Percentiles rank a stretch among this genome's conserved stretches.
Evolutionary conservation across 2,797 vertebrate species (phyloP).

Genomic region (Spinus pinus): DNA sequence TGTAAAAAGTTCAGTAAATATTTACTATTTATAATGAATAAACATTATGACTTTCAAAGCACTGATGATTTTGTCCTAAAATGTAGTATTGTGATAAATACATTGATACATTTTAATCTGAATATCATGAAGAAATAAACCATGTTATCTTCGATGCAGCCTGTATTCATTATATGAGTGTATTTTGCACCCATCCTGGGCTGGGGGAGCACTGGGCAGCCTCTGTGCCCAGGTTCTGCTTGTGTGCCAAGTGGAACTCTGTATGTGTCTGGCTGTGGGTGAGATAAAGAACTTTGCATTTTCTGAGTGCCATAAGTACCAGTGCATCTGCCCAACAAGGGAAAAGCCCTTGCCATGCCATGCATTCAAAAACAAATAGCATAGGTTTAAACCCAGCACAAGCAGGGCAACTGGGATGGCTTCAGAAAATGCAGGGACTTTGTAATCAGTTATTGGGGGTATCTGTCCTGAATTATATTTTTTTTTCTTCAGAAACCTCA

Average conservation of each 20-base stretch:
- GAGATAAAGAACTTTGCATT: fast-evolving
- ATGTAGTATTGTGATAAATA: constrained; percentile 61
- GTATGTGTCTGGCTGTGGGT: fast-evolving
- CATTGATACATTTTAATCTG: constrained; percentile 51
- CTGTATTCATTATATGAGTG: neutral
- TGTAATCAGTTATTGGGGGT: fast-evolving
- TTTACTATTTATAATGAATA: constrained; percentile 98
- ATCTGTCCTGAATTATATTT: neutral
- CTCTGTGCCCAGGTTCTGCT: neutral
- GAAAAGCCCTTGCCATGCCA: neutral
- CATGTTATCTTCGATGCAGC: constrained; percentile 36
- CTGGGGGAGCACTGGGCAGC: neutral
- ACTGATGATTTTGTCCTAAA: constrained; percentile 68
- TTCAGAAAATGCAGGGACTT: neutral
- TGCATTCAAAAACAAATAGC: neutral
- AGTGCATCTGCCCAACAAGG: neutral
- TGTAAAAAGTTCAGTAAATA: constrained; percentile 93
- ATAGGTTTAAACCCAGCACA: neutral
- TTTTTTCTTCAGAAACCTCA: neutral
- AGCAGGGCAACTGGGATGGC: neutral
- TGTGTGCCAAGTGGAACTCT: fast-evolving
- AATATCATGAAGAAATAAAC: constrained; percentile 65
- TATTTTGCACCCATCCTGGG: neutral
- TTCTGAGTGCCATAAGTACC: neutral
- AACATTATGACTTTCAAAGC: constrained; percentile 78